Percentiles rank a stretch among this genome's conserved stretches.
Conservation (phyloP, 2,888 invertebrate species). For the Agonopterix alstromeriana region DNA sequence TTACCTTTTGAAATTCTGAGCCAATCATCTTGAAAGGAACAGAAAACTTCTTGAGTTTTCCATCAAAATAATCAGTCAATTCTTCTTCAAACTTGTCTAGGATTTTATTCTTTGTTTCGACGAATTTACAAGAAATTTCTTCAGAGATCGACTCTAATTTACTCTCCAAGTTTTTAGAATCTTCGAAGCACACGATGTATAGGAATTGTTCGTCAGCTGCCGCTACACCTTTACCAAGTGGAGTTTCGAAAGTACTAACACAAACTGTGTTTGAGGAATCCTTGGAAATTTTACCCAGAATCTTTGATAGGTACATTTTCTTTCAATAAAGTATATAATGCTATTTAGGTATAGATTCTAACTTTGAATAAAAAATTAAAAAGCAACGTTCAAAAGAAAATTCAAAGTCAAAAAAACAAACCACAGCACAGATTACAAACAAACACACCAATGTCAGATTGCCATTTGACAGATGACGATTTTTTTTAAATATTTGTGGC, state of each 20-base stretch:
- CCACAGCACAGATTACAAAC: too few relatives aligned
- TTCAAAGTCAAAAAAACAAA: too few relatives aligned
- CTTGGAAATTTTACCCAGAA: constrained; percentile 18
- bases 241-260: constrained; percentile 32
- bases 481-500: too few relatives aligned
- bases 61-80: constrained; percentile 40
- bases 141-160: constrained; percentile 31
- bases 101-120: constrained; percentile 35
- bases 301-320: neutral
- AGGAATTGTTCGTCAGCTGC: constrained; percentile 50
- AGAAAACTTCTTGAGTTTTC: constrained; percentile 46
- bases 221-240: constrained; percentile 42
- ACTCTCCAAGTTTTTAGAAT: constrained; percentile 48
- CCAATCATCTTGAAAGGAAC: constrained; percentile 53
- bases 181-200: constrained; percentile 45
- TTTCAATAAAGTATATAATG: constrained; percentile 9
- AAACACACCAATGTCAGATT: too few relatives aligned
- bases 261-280: constrained; percentile 18
- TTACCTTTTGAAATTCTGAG: constrained; percentile 62
- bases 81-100: constrained; percentile 35
- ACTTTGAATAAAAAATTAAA: neutral
- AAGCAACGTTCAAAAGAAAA: too few relatives aligned
- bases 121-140: constrained; percentile 32
- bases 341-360: too few relatives aligned
- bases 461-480: too few relatives aligned